Evolutionary conservation across 1,140 invertebrate genomes (phyloP).

Genomic region (Amyelois transitella): DNA sequence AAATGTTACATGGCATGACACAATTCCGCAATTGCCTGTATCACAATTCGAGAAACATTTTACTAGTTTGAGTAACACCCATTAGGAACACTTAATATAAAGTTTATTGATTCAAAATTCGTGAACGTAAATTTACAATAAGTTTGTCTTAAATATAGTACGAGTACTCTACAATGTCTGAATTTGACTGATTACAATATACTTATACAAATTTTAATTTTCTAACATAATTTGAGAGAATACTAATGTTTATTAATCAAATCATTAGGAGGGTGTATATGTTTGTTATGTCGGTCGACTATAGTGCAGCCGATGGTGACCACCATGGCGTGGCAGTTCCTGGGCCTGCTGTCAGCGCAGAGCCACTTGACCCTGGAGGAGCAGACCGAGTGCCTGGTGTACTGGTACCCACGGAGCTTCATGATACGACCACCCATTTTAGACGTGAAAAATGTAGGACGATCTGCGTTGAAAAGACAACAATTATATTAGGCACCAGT

Average conservation of each 20-base stretch:
- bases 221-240: background rate
- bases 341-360: slow-evolving; percentile 48
- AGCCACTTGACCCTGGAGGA: slow-evolving; percentile 57
- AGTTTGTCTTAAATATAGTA: too few relatives aligned
- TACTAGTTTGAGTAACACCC: too few relatives aligned
- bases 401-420: slow-evolving; percentile 53
- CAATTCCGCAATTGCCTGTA: too few relatives aligned
- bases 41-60: too few relatives aligned
- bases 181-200: too few relatives aligned
- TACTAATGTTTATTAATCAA: background rate
- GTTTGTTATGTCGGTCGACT: slow-evolving; percentile 52
- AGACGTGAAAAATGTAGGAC: slow-evolving; percentile 54
- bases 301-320: slow-evolving; percentile 60
- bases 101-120: too few relatives aligned
- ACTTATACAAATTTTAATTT: too few relatives aligned
- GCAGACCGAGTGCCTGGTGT: slow-evolving; percentile 56
- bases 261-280: slow-evolving; percentile 45
- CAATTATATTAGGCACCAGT: too few relatives aligned
- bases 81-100: too few relatives aligned
- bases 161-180: too few relatives aligned
- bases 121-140: too few relatives aligned
- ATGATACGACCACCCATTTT: slow-evolving; percentile 57
- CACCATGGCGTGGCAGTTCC: slow-evolving; percentile 53
- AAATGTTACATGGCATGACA: too few relatives aligned
- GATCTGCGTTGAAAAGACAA: slow-evolving; percentile 34